Evolutionary conservation across 2,888 invertebrate species (phyloP).

Genomic region (Mantis religiosa): DNA sequence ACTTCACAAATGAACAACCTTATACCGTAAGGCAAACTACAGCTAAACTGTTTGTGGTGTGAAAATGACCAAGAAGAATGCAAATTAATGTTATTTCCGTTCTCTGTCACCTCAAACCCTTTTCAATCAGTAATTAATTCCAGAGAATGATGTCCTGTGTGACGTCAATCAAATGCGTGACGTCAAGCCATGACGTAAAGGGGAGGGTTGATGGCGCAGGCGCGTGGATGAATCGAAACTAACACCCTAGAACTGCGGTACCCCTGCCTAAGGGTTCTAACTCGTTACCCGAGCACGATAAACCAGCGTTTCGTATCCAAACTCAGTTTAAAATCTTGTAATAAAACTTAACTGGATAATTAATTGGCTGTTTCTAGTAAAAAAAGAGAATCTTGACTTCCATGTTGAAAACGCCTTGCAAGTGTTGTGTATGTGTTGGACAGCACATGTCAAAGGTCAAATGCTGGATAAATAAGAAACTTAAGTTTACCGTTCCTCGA

Average conservation of each 20-base stretch:
- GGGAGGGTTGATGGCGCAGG: background rate
- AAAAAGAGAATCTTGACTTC: no score
- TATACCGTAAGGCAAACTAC: no score
- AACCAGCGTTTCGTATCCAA: background rate
- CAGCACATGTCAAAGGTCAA: no score
- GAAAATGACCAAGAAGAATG: background rate
- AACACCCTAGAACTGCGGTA: background rate
- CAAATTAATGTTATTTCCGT: background rate
- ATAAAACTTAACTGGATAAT: no score
- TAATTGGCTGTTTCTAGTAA: no score
- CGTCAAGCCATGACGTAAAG: constrained; percentile 23
- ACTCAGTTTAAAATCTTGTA: no score
- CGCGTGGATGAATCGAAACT: background rate
- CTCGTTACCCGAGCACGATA: background rate
- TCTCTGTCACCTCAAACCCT: background rate
- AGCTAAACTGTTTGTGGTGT: no score
- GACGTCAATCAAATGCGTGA: constrained; percentile 25
- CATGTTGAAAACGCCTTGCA: no score
- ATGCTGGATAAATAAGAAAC: no score
- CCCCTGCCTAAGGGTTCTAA: background rate
- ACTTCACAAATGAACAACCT: no score
- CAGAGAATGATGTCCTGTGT: background rate
- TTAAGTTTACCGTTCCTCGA: no score
- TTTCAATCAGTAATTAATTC: constrained; percentile 22
- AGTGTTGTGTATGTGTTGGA: no score